phyloP scores from a whole-genome alignment of 1,140 invertebrate genomes.

The Parapsyche elsis region DNA sequence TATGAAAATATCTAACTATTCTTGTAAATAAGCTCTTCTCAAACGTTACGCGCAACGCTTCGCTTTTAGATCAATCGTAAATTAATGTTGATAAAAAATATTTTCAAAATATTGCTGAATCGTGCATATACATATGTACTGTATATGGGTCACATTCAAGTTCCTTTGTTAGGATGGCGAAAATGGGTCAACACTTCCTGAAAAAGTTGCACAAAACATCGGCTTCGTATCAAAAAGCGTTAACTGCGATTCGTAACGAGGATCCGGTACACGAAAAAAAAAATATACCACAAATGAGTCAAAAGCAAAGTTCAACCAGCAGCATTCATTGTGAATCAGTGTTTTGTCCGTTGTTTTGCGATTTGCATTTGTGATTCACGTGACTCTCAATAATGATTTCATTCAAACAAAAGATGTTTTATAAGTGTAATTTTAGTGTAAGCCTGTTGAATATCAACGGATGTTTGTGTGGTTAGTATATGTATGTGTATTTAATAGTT shows the following conservation, averaged over 20 bases:
- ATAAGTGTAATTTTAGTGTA: too few relatives aligned
- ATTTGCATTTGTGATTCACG: constrained; percentile 4
- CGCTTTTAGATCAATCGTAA: too few relatives aligned
- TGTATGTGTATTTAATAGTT: too few relatives aligned
- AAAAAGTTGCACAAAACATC: too few relatives aligned
- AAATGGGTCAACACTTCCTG: too few relatives aligned
- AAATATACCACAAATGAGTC: neutral
- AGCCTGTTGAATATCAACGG: too few relatives aligned
- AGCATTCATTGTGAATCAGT: neutral
- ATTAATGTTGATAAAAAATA: neutral
- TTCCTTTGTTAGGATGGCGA: neutral
- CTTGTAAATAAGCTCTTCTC: too few relatives aligned
- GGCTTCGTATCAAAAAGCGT: neutral
- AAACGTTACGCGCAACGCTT: too few relatives aligned
- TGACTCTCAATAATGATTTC: neutral
- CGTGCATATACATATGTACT: neutral
- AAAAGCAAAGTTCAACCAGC: neutral
- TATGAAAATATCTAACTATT: too few relatives aligned
- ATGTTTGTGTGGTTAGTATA: too few relatives aligned
- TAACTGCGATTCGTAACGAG: neutral
- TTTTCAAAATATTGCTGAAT: too few relatives aligned
- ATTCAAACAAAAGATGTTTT: neutral
- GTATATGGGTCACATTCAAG: neutral
- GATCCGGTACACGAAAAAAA: neutral
- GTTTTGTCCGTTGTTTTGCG: neutral